A percentile compares a stretch with the other conserved stretches of the same genome.
These are phyloP conservation scores for Coenonympha glycerion DNA, from an alignment of 2,888 invertebrate species.

Conservation along the genomic window DNA sequence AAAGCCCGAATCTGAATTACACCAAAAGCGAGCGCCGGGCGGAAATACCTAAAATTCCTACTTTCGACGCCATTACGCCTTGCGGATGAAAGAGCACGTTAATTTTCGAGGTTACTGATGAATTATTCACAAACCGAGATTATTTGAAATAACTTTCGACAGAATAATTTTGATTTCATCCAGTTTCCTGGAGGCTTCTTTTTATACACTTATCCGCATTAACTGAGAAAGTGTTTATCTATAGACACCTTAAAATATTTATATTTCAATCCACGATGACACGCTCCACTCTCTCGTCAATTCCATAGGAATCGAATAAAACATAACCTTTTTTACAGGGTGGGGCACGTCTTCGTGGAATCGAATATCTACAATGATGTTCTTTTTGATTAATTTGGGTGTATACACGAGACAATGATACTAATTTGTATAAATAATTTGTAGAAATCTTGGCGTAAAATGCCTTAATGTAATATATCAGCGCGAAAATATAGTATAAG, in stretches of 20 bases:
- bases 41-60: slow-evolving; percentile 22
- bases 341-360: too few species aligned
- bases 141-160: slow-evolving; percentile 33
- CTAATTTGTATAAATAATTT: too few species aligned
- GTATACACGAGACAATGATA: too few species aligned
- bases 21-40: slow-evolving; percentile 8
- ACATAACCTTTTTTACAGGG: too few species aligned
- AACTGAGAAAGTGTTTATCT: neutral
- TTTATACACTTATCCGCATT: neutral
- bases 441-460: too few species aligned
- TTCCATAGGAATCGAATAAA: too few species aligned
- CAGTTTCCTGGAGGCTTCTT: slow-evolving; percentile 18
- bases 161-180: neutral
- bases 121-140: slow-evolving; percentile 37
- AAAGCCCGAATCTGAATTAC: slow-evolving; percentile 7
- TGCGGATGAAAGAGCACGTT: slow-evolving; percentile 32
- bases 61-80: slow-evolving; percentile 28
- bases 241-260: too few species aligned
- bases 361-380: too few species aligned
- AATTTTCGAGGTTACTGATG: slow-evolving; percentile 31
- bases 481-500: too few species aligned
- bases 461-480: too few species aligned
- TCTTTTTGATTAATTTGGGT: neutral
- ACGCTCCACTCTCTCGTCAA: too few species aligned
- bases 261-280: too few species aligned